Evolutionary conservation across 2,797 vertebrate genomes (phyloP).

Genomic region (Kryptolebias ocellatus): DNA sequence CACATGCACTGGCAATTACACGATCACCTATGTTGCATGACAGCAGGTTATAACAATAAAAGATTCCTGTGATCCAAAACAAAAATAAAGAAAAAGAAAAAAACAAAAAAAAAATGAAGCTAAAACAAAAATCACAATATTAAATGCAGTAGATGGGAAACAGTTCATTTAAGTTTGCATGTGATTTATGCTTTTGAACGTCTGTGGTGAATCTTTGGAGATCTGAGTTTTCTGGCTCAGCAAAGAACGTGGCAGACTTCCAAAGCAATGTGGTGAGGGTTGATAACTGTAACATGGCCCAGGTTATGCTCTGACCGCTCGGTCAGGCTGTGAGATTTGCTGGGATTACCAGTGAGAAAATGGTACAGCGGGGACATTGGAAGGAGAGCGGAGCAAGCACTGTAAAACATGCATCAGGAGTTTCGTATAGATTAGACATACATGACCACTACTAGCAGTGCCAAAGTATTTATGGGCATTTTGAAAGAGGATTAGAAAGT

Average conservation of each 20-base stretch:
- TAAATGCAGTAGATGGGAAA: background rate
- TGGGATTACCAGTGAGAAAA: conserved; percentile 74
- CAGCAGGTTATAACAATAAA: too few relatives aligned
- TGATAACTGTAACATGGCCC: conserved; percentile 71
- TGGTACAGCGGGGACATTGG: conserved; percentile 48
- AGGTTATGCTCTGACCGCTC: conserved; percentile 61
- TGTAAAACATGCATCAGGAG: conserved; percentile 75
- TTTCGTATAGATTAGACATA: conserved; percentile 81
- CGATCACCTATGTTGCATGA: too few relatives aligned
- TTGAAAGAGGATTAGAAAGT: conserved; percentile 80
- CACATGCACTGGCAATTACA: too few relatives aligned
- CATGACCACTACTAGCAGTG: conserved; percentile 72
- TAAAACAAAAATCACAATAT: too few relatives aligned
- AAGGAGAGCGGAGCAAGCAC: conserved; percentile 50
- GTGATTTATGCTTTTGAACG: conserved; percentile 13
- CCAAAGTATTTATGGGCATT: conserved; percentile 73
- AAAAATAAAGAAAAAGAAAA: too few relatives aligned
- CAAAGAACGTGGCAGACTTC: conserved; percentile 58
- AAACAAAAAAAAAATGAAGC: background rate
- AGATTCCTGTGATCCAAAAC: too few relatives aligned
- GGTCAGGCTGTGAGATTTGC: conserved; percentile 71
- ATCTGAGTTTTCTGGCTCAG: conserved; percentile 47
- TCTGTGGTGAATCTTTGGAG: conserved; percentile 27
- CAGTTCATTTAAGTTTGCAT: conserved; percentile 1
- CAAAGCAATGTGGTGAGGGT: conserved; percentile 70